phyloP scores from a whole-genome alignment of 2,797 vertebrate species.

The Distichodus sexfasciatus region DNA sequence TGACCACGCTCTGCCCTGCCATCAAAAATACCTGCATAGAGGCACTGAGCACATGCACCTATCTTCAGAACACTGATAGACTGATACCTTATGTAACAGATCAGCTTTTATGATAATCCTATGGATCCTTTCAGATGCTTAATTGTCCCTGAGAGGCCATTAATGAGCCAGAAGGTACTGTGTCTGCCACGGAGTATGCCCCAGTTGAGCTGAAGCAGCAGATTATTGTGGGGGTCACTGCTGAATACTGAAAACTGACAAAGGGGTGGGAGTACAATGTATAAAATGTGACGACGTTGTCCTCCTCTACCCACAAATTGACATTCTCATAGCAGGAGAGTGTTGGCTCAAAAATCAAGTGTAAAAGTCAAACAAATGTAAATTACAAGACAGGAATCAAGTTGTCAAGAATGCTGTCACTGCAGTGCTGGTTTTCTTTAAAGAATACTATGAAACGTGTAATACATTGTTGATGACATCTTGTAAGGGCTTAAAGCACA shows the following conservation, averaged over 20 bases:
- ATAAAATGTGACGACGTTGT: conserved; percentile 16
- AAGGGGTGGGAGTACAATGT: not conserved
- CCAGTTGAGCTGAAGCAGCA: conserved; percentile 42
- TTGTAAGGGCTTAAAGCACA: no score
- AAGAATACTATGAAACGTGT: no score
- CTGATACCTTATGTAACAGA: not conserved
- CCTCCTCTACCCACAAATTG: conserved; percentile 10
- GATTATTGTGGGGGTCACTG: conserved; percentile 34
- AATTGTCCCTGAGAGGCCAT: conserved; percentile 24
- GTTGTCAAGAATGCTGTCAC: no score
- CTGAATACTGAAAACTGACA: conserved; percentile 37
- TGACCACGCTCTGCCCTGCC: not conserved
- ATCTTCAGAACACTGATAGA: no score
- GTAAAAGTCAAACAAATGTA: no score
- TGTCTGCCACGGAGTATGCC: conserved; percentile 38
- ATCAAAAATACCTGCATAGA: not conserved
- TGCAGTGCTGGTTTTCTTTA: no score
- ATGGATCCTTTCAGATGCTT: conserved; percentile 11
- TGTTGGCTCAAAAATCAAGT: no score
- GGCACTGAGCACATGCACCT: no score
- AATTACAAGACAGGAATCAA: no score
- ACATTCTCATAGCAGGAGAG: no score
- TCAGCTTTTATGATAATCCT: not conserved
- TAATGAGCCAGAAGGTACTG: conserved; percentile 30
- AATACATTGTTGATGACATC: no score